Conservation (phyloP, 2,797 vertebrate species). For the Tokudaia tokunoshimensis region DNA sequence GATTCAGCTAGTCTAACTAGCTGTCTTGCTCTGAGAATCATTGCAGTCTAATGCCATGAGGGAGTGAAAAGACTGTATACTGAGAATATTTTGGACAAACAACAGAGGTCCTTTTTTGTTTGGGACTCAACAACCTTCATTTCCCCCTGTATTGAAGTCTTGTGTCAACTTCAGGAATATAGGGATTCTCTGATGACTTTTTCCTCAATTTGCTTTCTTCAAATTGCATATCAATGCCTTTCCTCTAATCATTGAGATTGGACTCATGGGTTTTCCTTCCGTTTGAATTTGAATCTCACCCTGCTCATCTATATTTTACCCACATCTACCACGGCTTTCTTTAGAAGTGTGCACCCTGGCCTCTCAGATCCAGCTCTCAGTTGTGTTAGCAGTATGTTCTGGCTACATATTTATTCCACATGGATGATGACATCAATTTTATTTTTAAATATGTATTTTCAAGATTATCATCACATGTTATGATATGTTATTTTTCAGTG, state of each 20-base stretch:
- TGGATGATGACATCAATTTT: background rate
- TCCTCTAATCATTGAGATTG: background rate
- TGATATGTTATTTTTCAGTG: too few relatives aligned
- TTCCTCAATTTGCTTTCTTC: background rate
- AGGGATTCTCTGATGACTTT: background rate
- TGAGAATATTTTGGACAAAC: background rate
- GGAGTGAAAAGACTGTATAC: background rate
- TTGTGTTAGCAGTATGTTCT: background rate
- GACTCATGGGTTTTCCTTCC: background rate
- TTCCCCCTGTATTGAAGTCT: background rate
- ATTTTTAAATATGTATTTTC: background rate
- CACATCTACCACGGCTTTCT: background rate
- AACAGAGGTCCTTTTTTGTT: background rate
- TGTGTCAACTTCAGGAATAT: background rate
- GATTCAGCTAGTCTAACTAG: background rate
- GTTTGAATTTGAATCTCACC: background rate
- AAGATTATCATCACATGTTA: background rate
- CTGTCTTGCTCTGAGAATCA: background rate
- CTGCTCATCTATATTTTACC: background rate
- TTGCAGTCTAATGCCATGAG: background rate
- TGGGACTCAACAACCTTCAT: background rate
- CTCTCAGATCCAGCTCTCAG: background rate
- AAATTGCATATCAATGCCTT: background rate
- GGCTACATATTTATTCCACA: background rate
- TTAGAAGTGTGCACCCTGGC: fast-evolving